A percentile compares a stretch with the other conserved stretches of the same genome.
phyloP scores from a whole-genome alignment of 2,797 vertebrate genomes.

The Aotus griseimembra region DNA sequence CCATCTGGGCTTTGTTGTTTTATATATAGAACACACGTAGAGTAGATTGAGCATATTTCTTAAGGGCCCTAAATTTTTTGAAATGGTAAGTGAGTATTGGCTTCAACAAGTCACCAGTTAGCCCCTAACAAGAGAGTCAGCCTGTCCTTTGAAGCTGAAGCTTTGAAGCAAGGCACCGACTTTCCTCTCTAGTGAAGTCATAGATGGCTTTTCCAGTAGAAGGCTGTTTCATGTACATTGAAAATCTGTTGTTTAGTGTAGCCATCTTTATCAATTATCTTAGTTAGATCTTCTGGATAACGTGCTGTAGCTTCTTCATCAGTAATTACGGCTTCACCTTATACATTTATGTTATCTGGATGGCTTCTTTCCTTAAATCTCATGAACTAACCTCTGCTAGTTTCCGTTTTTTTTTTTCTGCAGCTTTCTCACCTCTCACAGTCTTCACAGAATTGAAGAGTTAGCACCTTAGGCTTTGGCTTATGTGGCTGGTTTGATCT shows the following conservation, averaged over 20 bases:
- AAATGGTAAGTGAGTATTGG: background rate
- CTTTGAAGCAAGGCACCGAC: background rate
- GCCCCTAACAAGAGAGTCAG: background rate
- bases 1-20: background rate
- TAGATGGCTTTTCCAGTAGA: background rate
- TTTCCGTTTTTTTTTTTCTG: background rate
- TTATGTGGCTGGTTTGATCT: background rate
- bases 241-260: background rate
- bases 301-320: background rate
- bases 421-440: background rate
- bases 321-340: background rate
- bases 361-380: background rate
- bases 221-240: background rate
- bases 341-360: background rate
- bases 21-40: background rate
- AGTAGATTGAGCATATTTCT: background rate
- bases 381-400: background rate
- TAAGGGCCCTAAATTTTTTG: background rate
- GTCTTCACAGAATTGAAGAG: background rate
- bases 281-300: background rate
- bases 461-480: background rate
- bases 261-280: background rate
- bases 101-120: background rate
- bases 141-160: background rate
- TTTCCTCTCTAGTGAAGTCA: background rate